phyloP scores from a whole-genome alignment of 2,113 vertebrate species.

The Embiotoca jacksoni region DNA sequence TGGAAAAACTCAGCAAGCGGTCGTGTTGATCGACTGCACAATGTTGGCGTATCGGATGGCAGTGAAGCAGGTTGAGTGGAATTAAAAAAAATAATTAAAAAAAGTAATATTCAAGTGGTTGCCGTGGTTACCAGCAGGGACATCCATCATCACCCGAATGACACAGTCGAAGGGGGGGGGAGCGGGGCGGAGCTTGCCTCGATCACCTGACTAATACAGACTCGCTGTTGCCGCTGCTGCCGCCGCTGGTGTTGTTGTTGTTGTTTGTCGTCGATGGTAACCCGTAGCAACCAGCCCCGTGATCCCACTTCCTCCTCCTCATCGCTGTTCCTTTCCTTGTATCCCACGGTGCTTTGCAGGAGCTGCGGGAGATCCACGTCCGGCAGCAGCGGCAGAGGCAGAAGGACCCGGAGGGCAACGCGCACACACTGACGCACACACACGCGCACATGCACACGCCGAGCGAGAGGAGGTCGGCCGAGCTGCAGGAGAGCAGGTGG shows the following conservation, averaged over 20 bases:
- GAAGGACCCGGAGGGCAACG: conserved; percentile 82
- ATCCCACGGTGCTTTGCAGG: conserved; percentile 85
- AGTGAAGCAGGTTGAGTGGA: too few relatives aligned
- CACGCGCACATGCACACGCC: conserved; percentile 62
- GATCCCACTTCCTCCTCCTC: conserved; percentile 70
- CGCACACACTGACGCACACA: conserved; percentile 60
- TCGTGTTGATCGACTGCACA: too few relatives aligned
- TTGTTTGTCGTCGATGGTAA: conserved; percentile 64
- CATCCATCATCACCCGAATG: neutral
- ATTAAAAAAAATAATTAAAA: too few relatives aligned
- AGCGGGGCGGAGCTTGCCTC: conserved; percentile 61
- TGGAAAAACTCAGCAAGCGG: too few relatives aligned
- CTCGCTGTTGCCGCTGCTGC: conserved; percentile 30
- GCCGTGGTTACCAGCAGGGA: neutral
- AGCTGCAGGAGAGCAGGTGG: conserved; percentile 78
- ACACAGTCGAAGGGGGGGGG: neutral
- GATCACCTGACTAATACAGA: conserved; percentile 60
- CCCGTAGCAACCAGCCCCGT: conserved; percentile 62
- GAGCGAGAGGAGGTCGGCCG: conserved; percentile 70
- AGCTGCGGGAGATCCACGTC: conserved; percentile 94
- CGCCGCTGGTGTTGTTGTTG: conserved; percentile 37
- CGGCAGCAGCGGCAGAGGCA: conserved; percentile 95
- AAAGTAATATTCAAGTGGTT: neutral
- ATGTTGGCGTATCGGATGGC: too few relatives aligned
- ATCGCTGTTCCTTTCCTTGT: conserved; percentile 71